Evolutionary conservation across 2,797 vertebrate genomes (phyloP).

Genomic region (Chromobotia macracanthus): DNA sequence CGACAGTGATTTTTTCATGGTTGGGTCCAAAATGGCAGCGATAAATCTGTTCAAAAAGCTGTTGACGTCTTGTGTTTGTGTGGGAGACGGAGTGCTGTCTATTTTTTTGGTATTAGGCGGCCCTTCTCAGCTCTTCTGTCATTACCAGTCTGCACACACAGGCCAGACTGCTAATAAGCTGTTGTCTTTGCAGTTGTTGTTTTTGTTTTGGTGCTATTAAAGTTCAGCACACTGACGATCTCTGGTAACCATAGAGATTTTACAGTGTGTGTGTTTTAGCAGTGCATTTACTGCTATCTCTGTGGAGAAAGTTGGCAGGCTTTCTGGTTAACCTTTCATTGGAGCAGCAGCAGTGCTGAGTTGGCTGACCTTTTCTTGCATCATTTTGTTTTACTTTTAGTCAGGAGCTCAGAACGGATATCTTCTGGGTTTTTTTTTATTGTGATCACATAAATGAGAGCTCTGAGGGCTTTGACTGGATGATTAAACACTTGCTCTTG

Average conservation of each 20-base stretch:
- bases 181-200: background rate
- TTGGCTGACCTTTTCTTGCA: constrained; percentile 15
- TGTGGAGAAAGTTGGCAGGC: background rate
- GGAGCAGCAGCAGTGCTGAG: background rate
- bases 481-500: background rate
- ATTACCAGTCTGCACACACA: background rate
- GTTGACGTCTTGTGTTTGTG: background rate
- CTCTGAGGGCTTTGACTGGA: background rate
- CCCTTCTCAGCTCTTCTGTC: background rate
- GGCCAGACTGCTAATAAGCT: background rate
- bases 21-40: background rate
- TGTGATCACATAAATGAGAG: background rate
- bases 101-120: constrained; percentile 1
- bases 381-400: background rate
- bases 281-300: constrained; percentile 4
- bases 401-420: background rate
- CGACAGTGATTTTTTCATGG: background rate
- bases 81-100: constrained; percentile 10
- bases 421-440: background rate
- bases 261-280: constrained; percentile 2
- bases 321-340: constrained; percentile 26
- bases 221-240: background rate
- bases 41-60: background rate
- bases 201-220: constrained; percentile 5
- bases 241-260: constrained; percentile 14